phyloP scores from a whole-genome alignment of 2,888 invertebrate species.

The Megastigmus dorsalis region DNA sequence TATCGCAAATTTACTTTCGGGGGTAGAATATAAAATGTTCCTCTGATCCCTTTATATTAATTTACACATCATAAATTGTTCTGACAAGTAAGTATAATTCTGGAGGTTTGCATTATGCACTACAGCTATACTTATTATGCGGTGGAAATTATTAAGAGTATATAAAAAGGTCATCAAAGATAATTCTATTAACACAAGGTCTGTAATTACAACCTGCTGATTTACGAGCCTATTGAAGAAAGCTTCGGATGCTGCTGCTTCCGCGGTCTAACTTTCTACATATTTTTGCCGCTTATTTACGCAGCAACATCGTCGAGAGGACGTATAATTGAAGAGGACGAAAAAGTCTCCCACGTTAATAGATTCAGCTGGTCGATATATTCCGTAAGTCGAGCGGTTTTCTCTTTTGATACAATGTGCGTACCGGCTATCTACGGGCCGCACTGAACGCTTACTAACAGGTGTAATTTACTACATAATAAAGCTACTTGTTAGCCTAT shows the following conservation, averaged over 20 bases:
- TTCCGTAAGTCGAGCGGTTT: not conserved
- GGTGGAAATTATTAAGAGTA: not conserved
- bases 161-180: constrained; percentile 27
- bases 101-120: no score
- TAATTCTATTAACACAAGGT: constrained; percentile 32
- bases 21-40: no score
- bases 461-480: constrained; percentile 17
- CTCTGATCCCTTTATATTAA: no score
- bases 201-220: constrained; percentile 29
- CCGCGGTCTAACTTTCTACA: not conserved
- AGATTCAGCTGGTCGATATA: constrained; percentile 19
- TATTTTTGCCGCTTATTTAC: constrained; percentile 32
- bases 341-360: constrained; percentile 16
- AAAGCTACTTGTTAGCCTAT: no score
- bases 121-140: constrained; percentile 4
- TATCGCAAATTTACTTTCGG: no score
- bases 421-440: not conserved
- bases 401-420: not conserved
- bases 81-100: no score
- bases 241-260: not conserved
- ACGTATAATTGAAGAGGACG: constrained; percentile 4
- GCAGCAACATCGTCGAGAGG: not conserved
- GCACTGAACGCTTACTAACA: constrained; percentile 2
- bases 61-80: no score
- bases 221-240: constrained; percentile 29